phyloP scores from a whole-genome alignment of 2,113 vertebrate species.

The Chlorodrepanis virens region DNA sequence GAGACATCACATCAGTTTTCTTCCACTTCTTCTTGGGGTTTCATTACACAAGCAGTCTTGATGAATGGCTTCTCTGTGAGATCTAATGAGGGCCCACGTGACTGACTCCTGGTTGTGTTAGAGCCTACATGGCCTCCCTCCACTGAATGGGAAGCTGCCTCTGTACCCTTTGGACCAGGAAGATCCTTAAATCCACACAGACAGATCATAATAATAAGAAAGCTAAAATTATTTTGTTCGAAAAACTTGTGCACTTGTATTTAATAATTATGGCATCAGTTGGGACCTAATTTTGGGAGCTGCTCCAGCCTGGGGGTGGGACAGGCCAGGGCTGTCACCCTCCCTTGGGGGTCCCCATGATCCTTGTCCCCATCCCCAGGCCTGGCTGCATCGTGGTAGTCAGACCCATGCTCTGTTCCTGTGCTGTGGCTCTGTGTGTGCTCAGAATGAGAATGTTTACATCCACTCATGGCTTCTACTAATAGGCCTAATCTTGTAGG shows the following conservation, averaged over 20 bases:
- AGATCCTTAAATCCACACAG: not conserved
- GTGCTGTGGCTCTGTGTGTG: not conserved
- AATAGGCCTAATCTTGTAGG: not conserved
- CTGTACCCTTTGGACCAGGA: not conserved
- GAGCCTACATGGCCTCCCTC: not conserved
- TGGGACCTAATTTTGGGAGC: not conserved
- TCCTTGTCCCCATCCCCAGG: fast-evolving
- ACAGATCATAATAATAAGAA: not conserved
- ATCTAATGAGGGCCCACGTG: not conserved
- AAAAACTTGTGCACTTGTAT: not conserved
- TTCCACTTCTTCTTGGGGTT: not conserved
- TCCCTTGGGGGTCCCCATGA: fast-evolving
- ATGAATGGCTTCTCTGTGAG: not conserved
- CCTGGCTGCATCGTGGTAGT: fast-evolving
- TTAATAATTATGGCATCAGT: not conserved
- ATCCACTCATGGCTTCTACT: not conserved
- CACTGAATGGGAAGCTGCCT: not conserved
- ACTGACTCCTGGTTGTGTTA: not conserved
- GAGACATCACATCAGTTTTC: not conserved
- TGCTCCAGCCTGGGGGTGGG: not conserved
- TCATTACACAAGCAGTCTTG: not conserved
- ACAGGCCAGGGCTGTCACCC: fast-evolving
- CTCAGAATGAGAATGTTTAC: not conserved
- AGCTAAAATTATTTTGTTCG: not conserved
- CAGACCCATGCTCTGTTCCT: not conserved